phyloP scores from a whole-genome alignment of 2,888 invertebrate species.

The Andrena flavipes region DNA sequence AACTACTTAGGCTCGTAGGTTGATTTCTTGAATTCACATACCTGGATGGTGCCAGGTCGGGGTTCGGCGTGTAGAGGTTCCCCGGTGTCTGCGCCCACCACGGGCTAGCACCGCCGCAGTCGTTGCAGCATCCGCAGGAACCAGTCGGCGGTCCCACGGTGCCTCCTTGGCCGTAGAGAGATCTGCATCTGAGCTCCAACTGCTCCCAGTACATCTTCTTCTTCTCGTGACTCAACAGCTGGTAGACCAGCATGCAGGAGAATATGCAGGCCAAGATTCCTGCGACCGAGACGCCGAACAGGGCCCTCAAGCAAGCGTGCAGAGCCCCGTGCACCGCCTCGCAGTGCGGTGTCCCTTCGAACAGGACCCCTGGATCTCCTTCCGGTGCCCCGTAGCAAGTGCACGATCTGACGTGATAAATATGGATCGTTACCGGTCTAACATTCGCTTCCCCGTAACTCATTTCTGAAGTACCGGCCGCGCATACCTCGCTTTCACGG shows the following conservation, averaged over 20 bases:
- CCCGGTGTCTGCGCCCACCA: conserved; percentile 88
- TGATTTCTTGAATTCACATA: conserved; percentile 45
- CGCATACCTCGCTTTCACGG: conserved; percentile 84
- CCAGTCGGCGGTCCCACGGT: conserved; percentile 84
- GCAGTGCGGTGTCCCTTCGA: conserved; percentile 94
- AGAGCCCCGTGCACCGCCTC: conserved; percentile 96
- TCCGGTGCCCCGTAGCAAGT: conserved; percentile 84
- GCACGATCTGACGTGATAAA: conserved; percentile 82
- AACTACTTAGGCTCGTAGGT: no score
- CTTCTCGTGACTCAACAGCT: conserved; percentile 94
- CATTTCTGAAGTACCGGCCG: background rate
- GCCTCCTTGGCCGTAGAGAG: conserved; percentile 89
- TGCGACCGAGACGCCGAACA: conserved; percentile 96
- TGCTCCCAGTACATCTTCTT: conserved; percentile 99
- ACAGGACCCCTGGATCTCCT: conserved; percentile 87
- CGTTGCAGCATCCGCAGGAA: conserved; percentile 90
- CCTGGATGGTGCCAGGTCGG: conserved; percentile 86
- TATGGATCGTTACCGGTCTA: background rate
- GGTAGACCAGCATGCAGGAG: conserved; percentile 96
- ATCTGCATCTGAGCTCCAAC: conserved; percentile 92
- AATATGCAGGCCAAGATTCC: conserved; percentile 96
- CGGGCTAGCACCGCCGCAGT: conserved; percentile 87
- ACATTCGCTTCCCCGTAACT: background rate
- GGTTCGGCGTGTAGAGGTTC: conserved; percentile 94
- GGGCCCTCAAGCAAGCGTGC: conserved; percentile 94